These are phyloP conservation scores for Habroteleia sp. DNA, from an alignment of 2,888 invertebrate species.

Conservation along the genomic window DNA sequence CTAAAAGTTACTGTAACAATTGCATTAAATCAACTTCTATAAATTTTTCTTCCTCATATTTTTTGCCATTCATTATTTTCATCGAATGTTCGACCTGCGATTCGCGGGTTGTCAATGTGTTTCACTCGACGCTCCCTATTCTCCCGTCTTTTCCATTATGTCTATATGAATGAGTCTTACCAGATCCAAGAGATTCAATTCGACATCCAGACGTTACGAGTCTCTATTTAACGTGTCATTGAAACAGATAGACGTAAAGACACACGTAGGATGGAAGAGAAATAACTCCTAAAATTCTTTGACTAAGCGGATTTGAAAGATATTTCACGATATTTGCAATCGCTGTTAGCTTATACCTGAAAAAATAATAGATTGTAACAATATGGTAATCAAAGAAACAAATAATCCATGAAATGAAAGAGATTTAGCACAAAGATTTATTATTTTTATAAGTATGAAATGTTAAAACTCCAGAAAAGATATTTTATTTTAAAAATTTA, in stretches of 20 bases:
- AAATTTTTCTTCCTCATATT: slow-evolving; percentile 6
- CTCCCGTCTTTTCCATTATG: slow-evolving; percentile 37
- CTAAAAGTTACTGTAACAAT: slow-evolving; percentile 5
- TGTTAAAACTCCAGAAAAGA: too few species aligned
- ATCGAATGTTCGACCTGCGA: slow-evolving; percentile 13
- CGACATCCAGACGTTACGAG: slow-evolving; percentile 35
- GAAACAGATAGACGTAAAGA: slow-evolving; percentile 17
- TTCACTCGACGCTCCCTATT: slow-evolving; percentile 19
- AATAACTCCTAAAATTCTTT: too few species aligned
- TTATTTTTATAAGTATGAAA: too few species aligned
- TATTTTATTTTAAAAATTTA: too few species aligned
- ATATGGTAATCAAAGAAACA: too few species aligned
- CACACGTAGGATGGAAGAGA: too few species aligned
- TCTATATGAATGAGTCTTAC: slow-evolving; percentile 31
- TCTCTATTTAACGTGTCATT: slow-evolving; percentile 34
- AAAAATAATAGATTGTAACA: too few species aligned
- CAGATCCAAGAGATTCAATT: slow-evolving; percentile 45
- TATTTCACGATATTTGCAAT: too few species aligned
- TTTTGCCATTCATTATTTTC: slow-evolving; percentile 7
- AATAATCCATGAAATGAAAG: too few species aligned
- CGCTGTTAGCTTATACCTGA: too few species aligned
- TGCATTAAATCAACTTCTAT: slow-evolving; percentile 20
- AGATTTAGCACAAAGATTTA: too few species aligned
- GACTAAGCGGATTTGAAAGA: too few species aligned
- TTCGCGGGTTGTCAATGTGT: slow-evolving; percentile 27